phyloP scores from a whole-genome alignment of 2,797 vertebrate species.

The Sebastes wilsoni region DNA sequence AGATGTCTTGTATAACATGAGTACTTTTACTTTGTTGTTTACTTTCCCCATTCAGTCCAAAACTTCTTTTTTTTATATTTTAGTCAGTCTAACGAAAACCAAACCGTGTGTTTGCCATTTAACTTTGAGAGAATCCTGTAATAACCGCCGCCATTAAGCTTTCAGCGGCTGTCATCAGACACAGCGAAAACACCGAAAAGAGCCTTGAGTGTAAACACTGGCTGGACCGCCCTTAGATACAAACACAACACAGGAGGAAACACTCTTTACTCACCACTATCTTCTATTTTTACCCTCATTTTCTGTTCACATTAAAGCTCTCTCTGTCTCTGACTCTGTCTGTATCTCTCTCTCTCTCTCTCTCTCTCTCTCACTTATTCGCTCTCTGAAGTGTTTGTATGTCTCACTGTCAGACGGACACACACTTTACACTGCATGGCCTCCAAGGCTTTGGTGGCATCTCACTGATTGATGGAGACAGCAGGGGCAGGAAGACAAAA shows the following conservation, averaged over 20 bases:
- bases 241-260: neutral
- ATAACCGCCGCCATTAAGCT: slow-evolving; percentile 44
- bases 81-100: neutral
- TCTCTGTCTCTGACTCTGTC: no score
- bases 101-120: slow-evolving; percentile 12
- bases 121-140: slow-evolving; percentile 16
- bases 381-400: neutral
- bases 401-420: neutral
- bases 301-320: neutral
- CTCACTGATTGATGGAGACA: slow-evolving; percentile 22
- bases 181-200: slow-evolving; percentile 22
- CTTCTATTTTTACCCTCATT: neutral
- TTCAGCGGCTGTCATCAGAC: slow-evolving; percentile 47
- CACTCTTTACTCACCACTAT: neutral
- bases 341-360: neutral
- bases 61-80: neutral
- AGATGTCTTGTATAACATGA: neutral
- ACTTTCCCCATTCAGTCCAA: neutral
- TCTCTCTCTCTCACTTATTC: neutral
- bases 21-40: neutral
- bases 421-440: neutral
- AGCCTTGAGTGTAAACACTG: slow-evolving; percentile 26
- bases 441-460: slow-evolving; percentile 16
- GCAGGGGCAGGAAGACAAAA: slow-evolving; percentile 2
- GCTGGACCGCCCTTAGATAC: neutral